Percentiles rank a stretch among this genome's conserved stretches.
These are phyloP conservation scores for Mormoops blainvillei DNA, from an alignment of 2,113 vertebrate genomes.

Conservation along the genomic window DNA sequence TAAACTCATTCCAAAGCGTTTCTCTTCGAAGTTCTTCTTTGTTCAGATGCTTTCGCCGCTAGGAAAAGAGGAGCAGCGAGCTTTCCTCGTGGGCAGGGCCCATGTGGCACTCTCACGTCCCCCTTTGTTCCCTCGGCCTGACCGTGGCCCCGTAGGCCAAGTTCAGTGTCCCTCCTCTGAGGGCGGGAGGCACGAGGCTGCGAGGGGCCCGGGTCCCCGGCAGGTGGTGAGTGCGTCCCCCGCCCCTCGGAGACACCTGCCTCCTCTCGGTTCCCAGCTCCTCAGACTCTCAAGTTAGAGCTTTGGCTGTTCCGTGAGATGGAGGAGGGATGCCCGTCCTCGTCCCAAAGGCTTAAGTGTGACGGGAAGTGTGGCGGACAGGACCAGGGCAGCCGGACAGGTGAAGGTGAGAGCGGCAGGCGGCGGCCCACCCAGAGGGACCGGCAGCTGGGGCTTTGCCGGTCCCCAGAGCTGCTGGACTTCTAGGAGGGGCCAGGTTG, in stretches of 20 bases:
- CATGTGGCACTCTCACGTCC: neutral
- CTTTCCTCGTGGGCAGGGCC: neutral
- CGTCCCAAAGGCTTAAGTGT: neutral
- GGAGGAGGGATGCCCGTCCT: neutral
- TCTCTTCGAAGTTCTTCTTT: constrained; percentile 44
- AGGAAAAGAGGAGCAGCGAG: neutral
- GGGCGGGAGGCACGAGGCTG: accelerated
- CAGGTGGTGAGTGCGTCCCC: neutral
- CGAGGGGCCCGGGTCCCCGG: no score
- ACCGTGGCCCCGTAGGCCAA: neutral
- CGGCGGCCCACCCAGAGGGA: no score
- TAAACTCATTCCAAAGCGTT: constrained; percentile 58
- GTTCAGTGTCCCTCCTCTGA: neutral
- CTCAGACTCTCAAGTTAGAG: neutral
- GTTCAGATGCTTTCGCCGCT: constrained; percentile 6
- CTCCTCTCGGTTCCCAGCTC: neutral
- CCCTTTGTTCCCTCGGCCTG: neutral
- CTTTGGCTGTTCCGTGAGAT: neutral
- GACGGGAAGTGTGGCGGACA: neutral
- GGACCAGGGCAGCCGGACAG: neutral
- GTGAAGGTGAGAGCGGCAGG: accelerated
- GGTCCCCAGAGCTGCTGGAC: neutral
- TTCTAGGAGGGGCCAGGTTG: neutral
- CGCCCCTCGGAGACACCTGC: neutral
- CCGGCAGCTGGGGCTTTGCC: accelerated